Evolutionary conservation across 2,797 vertebrate genomes (phyloP).

Genomic region (Sebastes elongatus): DNA sequence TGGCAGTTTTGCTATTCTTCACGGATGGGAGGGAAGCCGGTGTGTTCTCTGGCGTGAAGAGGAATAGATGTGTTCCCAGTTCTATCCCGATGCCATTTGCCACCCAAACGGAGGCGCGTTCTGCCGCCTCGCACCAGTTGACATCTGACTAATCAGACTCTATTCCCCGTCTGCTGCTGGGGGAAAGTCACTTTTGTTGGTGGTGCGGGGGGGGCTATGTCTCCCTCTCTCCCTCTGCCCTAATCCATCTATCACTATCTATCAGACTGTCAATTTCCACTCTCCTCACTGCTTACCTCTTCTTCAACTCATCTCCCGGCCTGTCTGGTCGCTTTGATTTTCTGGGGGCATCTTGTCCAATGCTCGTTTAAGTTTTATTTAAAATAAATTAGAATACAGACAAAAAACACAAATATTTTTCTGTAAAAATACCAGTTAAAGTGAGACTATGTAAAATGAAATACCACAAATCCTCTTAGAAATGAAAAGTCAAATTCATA

Average conservation of each 20-base stretch:
- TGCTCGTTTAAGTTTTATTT: background rate
- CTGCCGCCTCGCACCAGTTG: slow-evolving; percentile 76
- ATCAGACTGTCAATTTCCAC: slow-evolving; percentile 71
- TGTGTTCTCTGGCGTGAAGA: slow-evolving; percentile 71
- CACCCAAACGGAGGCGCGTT: slow-evolving; percentile 73
- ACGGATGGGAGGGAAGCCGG: slow-evolving; percentile 26
- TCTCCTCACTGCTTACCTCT: slow-evolving; percentile 56
- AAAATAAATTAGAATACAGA: background rate
- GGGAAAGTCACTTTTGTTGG: slow-evolving; percentile 64
- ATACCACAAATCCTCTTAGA: background rate
- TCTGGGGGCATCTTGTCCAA: background rate
- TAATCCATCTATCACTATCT: slow-evolving; percentile 77
- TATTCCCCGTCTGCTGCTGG: slow-evolving; percentile 72
- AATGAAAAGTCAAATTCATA: background rate
- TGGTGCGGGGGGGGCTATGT: background rate
- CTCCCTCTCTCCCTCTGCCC: slow-evolving; percentile 44
- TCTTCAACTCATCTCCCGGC: slow-evolving; percentile 33
- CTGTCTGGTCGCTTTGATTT: slow-evolving; percentile 15
- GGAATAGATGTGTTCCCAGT: slow-evolving; percentile 73
- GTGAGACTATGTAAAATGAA: background rate
- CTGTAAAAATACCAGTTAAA: background rate
- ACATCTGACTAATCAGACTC: slow-evolving; percentile 85
- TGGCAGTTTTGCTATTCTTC: slow-evolving; percentile 70
- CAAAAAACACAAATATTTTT: background rate
- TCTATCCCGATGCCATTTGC: slow-evolving; percentile 74